phyloP scores from a whole-genome alignment of 2,888 invertebrate species.

The Epinotia brunnichana region DNA sequence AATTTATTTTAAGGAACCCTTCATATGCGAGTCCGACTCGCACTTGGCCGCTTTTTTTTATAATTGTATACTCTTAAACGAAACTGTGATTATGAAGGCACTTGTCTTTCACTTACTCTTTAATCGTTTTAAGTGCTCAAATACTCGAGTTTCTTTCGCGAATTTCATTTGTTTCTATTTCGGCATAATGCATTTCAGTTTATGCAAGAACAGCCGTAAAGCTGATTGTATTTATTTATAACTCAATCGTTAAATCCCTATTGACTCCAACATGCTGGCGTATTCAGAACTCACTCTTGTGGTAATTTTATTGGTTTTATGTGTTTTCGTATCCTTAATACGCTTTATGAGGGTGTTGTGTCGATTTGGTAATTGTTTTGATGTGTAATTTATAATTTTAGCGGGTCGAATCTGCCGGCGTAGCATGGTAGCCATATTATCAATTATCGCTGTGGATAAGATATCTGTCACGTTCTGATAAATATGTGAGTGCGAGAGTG shows the following conservation, averaged over 20 bases:
- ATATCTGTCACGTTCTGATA: no score
- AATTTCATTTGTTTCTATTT: slow-evolving; percentile 33
- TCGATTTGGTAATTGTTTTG: not conserved
- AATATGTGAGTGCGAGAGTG: no score
- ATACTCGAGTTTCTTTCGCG: slow-evolving; percentile 16
- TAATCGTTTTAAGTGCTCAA: not conserved
- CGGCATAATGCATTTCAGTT: slow-evolving; percentile 28
- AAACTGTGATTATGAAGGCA: no score
- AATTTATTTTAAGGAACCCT: no score
- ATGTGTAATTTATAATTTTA: not conserved
- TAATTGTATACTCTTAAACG: no score
- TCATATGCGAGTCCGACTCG: no score
- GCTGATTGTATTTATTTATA: slow-evolving; percentile 73
- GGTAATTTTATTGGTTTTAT: slow-evolving; percentile 27
- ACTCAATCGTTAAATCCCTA: slow-evolving; percentile 69
- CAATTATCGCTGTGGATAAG: no score
- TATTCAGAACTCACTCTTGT: slow-evolving; percentile 13
- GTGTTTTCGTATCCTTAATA: slow-evolving; percentile 1
- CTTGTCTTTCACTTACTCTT: no score
- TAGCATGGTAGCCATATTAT: no score
- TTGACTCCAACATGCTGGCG: slow-evolving; percentile 50
- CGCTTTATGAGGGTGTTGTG: slow-evolving; percentile 16
- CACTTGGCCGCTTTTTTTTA: no score
- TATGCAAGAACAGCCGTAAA: slow-evolving; percentile 28
- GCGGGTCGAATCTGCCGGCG: not conserved